Conservation (phyloP, 2,113 vertebrate species). For the Eclectus roratus region DNA sequence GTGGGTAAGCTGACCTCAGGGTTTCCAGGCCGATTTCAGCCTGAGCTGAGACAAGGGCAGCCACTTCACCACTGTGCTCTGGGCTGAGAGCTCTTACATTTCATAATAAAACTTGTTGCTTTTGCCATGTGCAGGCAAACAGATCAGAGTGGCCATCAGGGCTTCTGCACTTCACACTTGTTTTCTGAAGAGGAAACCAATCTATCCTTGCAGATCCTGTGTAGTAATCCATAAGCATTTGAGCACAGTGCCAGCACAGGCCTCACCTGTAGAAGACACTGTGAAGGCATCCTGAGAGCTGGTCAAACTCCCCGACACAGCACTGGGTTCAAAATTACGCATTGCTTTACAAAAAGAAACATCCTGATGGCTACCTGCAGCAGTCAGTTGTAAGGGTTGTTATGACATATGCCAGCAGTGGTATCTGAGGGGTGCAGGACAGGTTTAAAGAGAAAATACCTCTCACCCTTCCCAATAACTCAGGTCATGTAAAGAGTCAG, state of each 20-base stretch:
- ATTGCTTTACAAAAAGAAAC: not conserved
- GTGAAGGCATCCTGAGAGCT: not conserved
- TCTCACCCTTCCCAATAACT: not conserved
- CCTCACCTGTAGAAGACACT: not conserved
- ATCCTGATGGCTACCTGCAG: not conserved
- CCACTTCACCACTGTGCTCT: not conserved
- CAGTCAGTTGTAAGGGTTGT: not conserved
- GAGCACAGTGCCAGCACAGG: not conserved
- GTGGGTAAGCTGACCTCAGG: conserved; percentile 54
- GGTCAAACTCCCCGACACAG: not conserved
- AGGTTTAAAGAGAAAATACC: not conserved
- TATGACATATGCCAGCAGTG: not conserved
- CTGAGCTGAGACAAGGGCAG: not conserved
- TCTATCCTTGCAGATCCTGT: not conserved
- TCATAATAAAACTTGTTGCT: conserved; percentile 4
- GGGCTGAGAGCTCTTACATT: not conserved
- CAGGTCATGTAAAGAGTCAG: not conserved
- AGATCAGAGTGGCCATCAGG: not conserved
- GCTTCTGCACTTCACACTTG: not conserved
- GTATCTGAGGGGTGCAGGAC: not conserved
- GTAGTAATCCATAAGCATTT: not conserved
- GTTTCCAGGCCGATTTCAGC: conserved; percentile 16
- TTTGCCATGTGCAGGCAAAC: fast-evolving
- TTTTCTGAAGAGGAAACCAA: not conserved
- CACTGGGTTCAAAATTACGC: not conserved